phyloP scores from a whole-genome alignment of 2,113 vertebrate genomes.

The Equus przewalskii region DNA sequence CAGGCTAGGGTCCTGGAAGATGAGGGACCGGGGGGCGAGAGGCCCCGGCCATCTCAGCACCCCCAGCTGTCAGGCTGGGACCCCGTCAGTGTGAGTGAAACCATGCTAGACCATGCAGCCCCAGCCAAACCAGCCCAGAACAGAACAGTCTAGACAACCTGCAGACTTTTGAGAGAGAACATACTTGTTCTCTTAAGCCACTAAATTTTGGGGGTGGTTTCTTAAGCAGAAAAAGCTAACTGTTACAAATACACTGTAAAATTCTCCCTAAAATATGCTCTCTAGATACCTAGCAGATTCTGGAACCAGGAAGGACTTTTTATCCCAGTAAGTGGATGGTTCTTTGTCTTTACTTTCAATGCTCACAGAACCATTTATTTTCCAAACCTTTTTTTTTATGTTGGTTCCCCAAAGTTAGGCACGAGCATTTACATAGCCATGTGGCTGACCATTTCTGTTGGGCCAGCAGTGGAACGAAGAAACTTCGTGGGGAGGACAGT shows the following conservation, averaged over 20 bases:
- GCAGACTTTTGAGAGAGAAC: neutral
- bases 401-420: neutral
- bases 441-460: neutral
- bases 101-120: neutral
- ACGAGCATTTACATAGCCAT: neutral
- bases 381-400: neutral
- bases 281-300: neutral
- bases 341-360: slow-evolving; percentile 37
- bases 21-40: neutral
- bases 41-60: neutral
- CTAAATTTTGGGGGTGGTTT: neutral
- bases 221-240: slow-evolving; percentile 7
- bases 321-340: neutral
- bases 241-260: neutral
- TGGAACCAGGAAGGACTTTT: slow-evolving; percentile 11
- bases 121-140: neutral
- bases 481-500: neutral
- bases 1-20: neutral
- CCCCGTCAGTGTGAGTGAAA: neutral
- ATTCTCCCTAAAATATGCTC: neutral
- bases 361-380: neutral
- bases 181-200: neutral
- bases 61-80: neutral
- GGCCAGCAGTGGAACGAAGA: neutral
- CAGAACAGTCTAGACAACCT: neutral